These are phyloP conservation scores for Galemys pyrenaicus DNA, from an alignment of 2,113 vertebrate species.

Conservation along the genomic window DNA sequence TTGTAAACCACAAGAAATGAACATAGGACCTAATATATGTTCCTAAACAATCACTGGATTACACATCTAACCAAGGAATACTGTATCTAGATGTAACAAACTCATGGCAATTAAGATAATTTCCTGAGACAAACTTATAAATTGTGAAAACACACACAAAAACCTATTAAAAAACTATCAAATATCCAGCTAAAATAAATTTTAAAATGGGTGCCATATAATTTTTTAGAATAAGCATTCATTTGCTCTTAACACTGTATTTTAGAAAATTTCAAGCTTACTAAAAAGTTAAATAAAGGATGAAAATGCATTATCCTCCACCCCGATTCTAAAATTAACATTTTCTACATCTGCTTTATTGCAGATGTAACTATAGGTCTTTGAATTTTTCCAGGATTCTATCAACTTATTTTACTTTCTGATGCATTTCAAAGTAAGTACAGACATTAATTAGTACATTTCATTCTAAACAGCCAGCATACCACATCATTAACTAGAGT, in stretches of 20 bases:
- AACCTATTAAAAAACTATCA: neutral
- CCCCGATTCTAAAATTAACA: neutral
- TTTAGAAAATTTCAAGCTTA: constrained; percentile 20
- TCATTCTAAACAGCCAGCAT: neutral
- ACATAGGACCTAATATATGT: neutral
- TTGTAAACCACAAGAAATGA: neutral
- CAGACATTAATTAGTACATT: neutral
- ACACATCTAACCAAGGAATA: neutral
- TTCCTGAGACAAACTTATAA: constrained; percentile 13
- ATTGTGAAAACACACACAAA: constrained; percentile 1
- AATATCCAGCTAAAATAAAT: constrained; percentile 16
- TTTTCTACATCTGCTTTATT: neutral
- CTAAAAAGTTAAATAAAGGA: neutral
- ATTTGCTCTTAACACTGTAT: neutral
- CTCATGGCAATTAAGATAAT: neutral
- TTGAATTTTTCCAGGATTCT: too few species aligned
- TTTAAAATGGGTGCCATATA: neutral
- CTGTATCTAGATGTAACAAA: neutral
- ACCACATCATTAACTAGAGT: neutral
- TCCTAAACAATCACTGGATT: neutral
- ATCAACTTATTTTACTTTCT: constrained; percentile 17
- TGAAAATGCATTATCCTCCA: neutral
- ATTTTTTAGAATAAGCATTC: constrained; percentile 7
- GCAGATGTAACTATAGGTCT: neutral
- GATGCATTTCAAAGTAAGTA: neutral